Base-by-base conservation (phyloP, 2,888 invertebrate genomes). In the Stenoptilia bipunctidactyla region DNA sequence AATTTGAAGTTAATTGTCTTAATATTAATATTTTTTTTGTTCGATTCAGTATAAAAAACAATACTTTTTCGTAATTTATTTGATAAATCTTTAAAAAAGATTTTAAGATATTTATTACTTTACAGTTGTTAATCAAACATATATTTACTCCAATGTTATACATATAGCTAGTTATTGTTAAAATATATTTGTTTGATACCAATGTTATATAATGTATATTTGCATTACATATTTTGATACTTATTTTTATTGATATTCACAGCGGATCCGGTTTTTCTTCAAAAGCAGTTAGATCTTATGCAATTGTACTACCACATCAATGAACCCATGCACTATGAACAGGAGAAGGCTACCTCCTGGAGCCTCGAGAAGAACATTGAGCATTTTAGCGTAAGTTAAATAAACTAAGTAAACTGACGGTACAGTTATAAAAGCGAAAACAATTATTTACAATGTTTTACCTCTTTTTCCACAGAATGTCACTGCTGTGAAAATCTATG, bases 261-360 rank as follows among this genome's bases (percentile, higher is more conserved):
- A 88, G 90, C 86, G 41, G 86, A 87, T 51, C 77, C 83, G 49
- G 77, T 53, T 6, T 66, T 65, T 40, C 57, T 85, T 36, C 53
- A 65, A 43, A 71, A 62, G 20, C 87, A 87, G 54, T 61, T 74
- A 46, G 72, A 72, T 27, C 56, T 87, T 34, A 59, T 79, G 44
- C 47, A 59, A 6, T 62, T 87, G 14, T 84, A 69, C 49, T 82
- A 70, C 57, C 85, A 86, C 45, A 61, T 84, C 2, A 85, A 87
- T 48, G 90, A 92, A 61, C 87, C 87, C 0, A 76, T 87, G 47
- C 76, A 85, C 40, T 65, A 79, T 27, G 83, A 87, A 47, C 83
- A 87, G 47, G 73, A 85, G 43, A 68, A 75, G 41, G 61, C 73
- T 38, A 76, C 87, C 40, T 83, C 84, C 30, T 90, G 85, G 68